Evolutionary conservation across 2,113 vertebrate genomes (phyloP).

Genomic region (Scalopus aquaticus): DNA sequence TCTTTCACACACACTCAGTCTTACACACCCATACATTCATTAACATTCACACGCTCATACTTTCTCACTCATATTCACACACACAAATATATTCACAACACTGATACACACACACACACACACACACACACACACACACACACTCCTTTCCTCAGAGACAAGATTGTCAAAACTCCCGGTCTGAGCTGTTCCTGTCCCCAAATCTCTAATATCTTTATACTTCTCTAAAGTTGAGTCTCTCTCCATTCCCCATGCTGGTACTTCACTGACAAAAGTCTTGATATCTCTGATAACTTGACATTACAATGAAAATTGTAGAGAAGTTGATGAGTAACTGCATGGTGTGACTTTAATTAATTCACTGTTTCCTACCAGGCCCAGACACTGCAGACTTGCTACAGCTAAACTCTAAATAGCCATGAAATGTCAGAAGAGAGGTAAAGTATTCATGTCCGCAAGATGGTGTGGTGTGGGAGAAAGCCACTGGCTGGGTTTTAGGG

Average conservation of each 20-base stretch:
- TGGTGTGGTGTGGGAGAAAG: not conserved
- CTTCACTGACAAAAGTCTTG: not conserved
- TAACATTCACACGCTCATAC: not conserved
- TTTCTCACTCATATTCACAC: not conserved
- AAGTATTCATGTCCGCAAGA: not conserved
- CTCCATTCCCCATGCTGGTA: not conserved
- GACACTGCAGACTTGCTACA: not conserved
- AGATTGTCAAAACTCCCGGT: not conserved
- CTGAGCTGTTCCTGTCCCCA: not conserved
- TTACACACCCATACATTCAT: not conserved
- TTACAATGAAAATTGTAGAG: not conserved
- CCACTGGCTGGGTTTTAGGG: not conserved
- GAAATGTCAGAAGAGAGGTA: not conserved
- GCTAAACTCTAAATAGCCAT: conserved; percentile 12
- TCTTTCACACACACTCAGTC: not conserved
- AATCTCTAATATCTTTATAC: not conserved
- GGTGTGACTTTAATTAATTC: conserved; percentile 30
- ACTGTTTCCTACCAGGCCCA: conserved; percentile 17
- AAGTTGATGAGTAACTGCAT: not conserved
- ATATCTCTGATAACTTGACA: conserved; percentile 19
- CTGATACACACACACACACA: too few species aligned
- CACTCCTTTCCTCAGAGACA: not conserved
- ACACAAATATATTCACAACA: too few species aligned
- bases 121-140: not conserved
- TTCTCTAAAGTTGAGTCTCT: not conserved